These are phyloP conservation scores for Zonitis immaculata DNA, from an alignment of 2,888 invertebrate species.

Conservation along the genomic window DNA sequence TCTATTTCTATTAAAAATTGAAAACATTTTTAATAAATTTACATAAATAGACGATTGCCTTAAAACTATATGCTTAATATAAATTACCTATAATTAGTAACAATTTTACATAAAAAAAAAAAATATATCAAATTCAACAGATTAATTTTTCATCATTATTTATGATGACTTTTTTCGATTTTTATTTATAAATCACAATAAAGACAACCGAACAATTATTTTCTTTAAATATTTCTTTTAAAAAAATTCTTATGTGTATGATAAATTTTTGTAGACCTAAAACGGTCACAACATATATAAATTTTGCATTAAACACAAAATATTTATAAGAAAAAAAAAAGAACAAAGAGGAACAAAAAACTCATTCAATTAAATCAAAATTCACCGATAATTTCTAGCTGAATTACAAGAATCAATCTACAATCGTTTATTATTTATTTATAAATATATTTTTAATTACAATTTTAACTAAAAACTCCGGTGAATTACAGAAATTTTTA, in stretches of 20 bases:
- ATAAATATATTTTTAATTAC: neutral
- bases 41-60: slow-evolving; percentile 42
- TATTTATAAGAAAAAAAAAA: neutral
- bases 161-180: neutral
- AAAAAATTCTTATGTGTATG: neutral
- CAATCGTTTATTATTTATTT: too few species aligned
- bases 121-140: slow-evolving; percentile 20
- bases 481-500: slow-evolving; percentile 8
- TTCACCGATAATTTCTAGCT: slow-evolving; percentile 4
- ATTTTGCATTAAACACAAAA: slow-evolving; percentile 22
- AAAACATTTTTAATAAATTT: slow-evolving; percentile 41
- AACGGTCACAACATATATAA: slow-evolving; percentile 22
- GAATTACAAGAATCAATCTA: neutral
- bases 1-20: slow-evolving; percentile 44
- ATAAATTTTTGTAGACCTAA: slow-evolving; percentile 21
- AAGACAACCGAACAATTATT: slow-evolving; percentile 13
- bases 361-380: slow-evolving; percentile 11
- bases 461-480: slow-evolving; percentile 4
- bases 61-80: slow-evolving; percentile 43
- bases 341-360: slow-evolving; percentile 13
- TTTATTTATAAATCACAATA: neutral
- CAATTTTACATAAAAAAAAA: slow-evolving; percentile 31
- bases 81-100: slow-evolving; percentile 42
- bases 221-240: neutral
- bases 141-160: slow-evolving; percentile 4